Conservation (phyloP, 2,888 invertebrate species). For the Zhuqinia jingwanae region DNA sequence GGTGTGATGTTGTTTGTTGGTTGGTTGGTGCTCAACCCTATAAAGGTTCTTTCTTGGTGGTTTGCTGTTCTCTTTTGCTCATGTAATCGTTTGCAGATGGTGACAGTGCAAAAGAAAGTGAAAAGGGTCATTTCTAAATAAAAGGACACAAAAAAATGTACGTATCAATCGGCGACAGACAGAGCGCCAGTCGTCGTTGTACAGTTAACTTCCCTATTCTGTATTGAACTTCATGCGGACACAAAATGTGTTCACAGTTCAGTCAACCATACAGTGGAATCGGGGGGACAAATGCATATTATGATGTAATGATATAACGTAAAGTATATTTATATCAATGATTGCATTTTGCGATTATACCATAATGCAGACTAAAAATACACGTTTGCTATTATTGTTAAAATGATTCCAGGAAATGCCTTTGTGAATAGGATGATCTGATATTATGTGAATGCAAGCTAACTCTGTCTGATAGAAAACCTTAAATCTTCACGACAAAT, state of each 20-base stretch:
- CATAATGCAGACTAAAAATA: not conserved
- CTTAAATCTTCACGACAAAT: not conserved
- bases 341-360: not conserved
- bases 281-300: not conserved
- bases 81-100: constrained; percentile 61
- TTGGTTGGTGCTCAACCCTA: not conserved
- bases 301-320: no score
- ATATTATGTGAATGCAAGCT: no score
- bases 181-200: not conserved
- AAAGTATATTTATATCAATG: not conserved
- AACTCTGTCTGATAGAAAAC: not conserved
- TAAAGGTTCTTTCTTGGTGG: constrained; percentile 30
- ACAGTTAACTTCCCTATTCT: not conserved
- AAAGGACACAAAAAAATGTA: not conserved
- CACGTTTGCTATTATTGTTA: not conserved
- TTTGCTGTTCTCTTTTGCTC: constrained; percentile 12
- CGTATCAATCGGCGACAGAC: not conserved
- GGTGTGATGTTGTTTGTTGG: no score
- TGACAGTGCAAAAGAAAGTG: constrained; percentile 50
- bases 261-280: not conserved
- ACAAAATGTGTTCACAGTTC: constrained; percentile 18
- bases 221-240: not conserved
- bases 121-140: constrained; percentile 57
- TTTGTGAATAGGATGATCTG: no score
- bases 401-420: no score